phyloP scores from a whole-genome alignment of 1,140 invertebrate genomes.

The Magallana gigas region DNA sequence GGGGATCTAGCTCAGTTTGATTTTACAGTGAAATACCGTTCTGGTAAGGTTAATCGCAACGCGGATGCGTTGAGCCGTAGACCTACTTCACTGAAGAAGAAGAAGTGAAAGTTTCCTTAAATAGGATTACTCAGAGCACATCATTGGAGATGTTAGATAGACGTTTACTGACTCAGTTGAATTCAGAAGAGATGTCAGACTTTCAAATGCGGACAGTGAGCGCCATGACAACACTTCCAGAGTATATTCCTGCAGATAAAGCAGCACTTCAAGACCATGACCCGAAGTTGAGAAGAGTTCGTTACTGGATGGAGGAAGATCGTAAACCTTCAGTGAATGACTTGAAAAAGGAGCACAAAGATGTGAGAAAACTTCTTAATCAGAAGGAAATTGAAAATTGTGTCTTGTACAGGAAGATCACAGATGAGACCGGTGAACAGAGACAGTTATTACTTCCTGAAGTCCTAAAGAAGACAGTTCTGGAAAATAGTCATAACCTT shows the following conservation, averaged over 20 bases:
- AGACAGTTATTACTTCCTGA: too few species aligned
- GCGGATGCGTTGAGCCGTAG: conserved; percentile 41
- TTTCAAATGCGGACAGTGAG: neutral
- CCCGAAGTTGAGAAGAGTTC: conserved; percentile 17
- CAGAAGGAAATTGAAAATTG: too few species aligned
- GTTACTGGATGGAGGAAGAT: neutral
- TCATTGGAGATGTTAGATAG: too few species aligned
- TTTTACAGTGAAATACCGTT: conserved; percentile 56
- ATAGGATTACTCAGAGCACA: too few species aligned
- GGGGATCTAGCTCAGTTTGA: conserved; percentile 56
- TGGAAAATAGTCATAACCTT: too few species aligned
- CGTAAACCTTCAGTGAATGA: neutral
- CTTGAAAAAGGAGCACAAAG: too few species aligned
- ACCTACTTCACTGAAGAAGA: conserved; percentile 1
- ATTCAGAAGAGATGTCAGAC: neutral
- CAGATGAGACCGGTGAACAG: too few species aligned
- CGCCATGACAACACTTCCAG: conserved; percentile 42
- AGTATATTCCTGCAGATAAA: conserved; percentile 39
- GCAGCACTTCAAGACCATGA: conserved; percentile 24
- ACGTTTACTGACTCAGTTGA: neutral
- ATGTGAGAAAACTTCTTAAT: too few species aligned
- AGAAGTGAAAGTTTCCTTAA: too few species aligned
- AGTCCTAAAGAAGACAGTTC: too few species aligned
- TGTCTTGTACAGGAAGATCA: too few species aligned
- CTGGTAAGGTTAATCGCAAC: conserved; percentile 23